A percentile compares a stretch with the other conserved stretches of the same genome.
phyloP scores from a whole-genome alignment of 2,113 vertebrate species.

The Sigmodon hispidus region DNA sequence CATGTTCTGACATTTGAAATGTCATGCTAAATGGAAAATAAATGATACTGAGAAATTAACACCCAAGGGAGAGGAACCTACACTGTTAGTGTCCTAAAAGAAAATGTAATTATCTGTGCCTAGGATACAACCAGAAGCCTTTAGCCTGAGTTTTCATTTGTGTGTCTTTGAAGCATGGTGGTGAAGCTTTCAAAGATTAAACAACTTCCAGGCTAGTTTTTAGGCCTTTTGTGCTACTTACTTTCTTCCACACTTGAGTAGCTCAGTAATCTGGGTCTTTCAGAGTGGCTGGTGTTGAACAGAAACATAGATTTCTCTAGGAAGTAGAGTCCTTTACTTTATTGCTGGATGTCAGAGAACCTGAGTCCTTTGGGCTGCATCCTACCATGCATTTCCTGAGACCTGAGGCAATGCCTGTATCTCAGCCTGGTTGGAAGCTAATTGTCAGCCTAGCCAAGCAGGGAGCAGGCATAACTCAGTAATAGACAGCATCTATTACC shows the following conservation, averaged over 20 bases:
- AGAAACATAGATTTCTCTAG: constrained; percentile 38
- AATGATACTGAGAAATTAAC: constrained; percentile 5
- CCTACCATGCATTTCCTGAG: not conserved
- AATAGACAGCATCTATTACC: not conserved
- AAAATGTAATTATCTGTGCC: constrained; percentile 26
- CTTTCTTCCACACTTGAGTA: not conserved
- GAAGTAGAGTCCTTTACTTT: constrained; percentile 8
- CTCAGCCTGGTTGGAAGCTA: not conserved
- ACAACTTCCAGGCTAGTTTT: constrained; percentile 23
- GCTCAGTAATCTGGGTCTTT: constrained; percentile 7
- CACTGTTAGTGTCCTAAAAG: constrained; percentile 47
- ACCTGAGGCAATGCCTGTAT: not conserved
- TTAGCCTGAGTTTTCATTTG: not conserved
- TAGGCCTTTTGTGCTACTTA: not conserved
- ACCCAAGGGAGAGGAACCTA: not conserved
- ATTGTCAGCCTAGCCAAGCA: not conserved
- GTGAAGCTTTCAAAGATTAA: constrained; percentile 30
- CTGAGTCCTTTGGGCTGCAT: not conserved
- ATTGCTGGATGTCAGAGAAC: not conserved
- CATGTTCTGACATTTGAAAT: constrained; percentile 45
- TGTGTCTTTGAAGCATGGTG: not conserved
- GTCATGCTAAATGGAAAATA: constrained; percentile 54
- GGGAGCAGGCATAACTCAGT: not conserved
- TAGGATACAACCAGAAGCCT: constrained; percentile 3
- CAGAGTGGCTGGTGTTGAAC: not conserved